Evolutionary conservation across 1,140 invertebrate genomes (phyloP).

Genomic region (Drosophila melanica): DNA sequence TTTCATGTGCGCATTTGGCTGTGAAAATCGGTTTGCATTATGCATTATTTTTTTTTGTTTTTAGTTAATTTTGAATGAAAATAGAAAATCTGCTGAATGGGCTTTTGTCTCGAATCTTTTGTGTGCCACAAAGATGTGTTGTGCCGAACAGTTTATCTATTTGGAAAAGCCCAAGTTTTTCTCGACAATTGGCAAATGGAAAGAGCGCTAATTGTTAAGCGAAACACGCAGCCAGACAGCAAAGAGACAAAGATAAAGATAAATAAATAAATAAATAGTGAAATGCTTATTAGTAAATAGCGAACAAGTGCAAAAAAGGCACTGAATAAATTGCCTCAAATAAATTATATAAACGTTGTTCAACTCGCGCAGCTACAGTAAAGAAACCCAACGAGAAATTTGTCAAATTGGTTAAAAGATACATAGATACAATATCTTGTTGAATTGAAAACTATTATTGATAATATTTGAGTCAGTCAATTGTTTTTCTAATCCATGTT

Average conservation of each 20-base stretch:
- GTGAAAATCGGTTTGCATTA: constrained; percentile 68
- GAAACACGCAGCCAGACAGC: constrained; percentile 56
- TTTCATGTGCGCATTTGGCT: constrained; percentile 73
- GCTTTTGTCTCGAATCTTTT: constrained; percentile 1
- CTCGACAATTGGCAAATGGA: constrained; percentile 39
- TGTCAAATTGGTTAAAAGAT: too few species aligned
- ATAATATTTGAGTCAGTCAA: neutral
- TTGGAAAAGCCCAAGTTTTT: constrained; percentile 39
- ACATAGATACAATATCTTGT: too few species aligned
- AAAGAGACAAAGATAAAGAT: constrained; percentile 34
- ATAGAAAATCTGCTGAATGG: constrained; percentile 15
- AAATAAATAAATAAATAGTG: constrained; percentile 26
- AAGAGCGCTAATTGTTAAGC: constrained; percentile 63
- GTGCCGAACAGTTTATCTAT: constrained; percentile 1
- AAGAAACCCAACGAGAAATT: neutral
- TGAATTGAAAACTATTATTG: too few species aligned
- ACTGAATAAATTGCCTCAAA: constrained; percentile 23
- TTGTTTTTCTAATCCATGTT: neutral
- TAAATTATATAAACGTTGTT: constrained; percentile 33
- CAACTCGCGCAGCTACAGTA: neutral
- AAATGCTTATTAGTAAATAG: constrained; percentile 48
- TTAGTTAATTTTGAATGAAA: constrained; percentile 45
- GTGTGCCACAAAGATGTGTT: constrained; percentile 33
- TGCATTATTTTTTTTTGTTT: constrained; percentile 47
- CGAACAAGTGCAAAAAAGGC: constrained; percentile 28